phyloP scores from a whole-genome alignment of 2,888 invertebrate genomes.

The Heliconius cydno region DNA sequence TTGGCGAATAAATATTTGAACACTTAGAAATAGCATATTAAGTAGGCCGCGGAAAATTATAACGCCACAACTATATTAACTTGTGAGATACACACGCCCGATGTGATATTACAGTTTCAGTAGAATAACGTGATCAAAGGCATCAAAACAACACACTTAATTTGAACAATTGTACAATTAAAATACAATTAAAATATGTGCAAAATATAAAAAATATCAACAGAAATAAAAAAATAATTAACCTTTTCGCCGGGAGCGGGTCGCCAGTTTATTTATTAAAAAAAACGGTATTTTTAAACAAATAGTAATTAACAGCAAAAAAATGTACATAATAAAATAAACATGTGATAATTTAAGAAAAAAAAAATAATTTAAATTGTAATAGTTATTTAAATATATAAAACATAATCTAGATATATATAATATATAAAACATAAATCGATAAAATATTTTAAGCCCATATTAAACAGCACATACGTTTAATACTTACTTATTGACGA shows the following conservation, averaged over 20 bases:
- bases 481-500: slow-evolving; percentile 1
- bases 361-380: too few species aligned
- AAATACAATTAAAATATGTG: too few species aligned
- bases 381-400: too few species aligned
- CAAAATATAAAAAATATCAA: neutral
- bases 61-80: neutral
- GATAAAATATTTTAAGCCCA: neutral
- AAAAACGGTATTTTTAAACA: too few species aligned
- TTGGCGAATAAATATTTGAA: neutral
- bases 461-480: neutral
- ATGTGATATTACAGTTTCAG: neutral
- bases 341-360: too few species aligned
- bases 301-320: too few species aligned
- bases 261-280: too few species aligned
- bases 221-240: too few species aligned
- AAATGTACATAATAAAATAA: too few species aligned
- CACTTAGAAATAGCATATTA: neutral
- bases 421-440: too few species aligned
- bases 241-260: too few species aligned
- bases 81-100: neutral
- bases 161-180: neutral
- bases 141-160: neutral
- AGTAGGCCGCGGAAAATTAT: neutral
- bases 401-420: too few species aligned
- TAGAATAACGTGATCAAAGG: neutral